A percentile compares a stretch with the other conserved stretches of the same genome.
These are phyloP conservation scores for Exaiptasia diaphana DNA, from an alignment of 64 coral and sea anemone species.

Conservation along the genomic window DNA sequence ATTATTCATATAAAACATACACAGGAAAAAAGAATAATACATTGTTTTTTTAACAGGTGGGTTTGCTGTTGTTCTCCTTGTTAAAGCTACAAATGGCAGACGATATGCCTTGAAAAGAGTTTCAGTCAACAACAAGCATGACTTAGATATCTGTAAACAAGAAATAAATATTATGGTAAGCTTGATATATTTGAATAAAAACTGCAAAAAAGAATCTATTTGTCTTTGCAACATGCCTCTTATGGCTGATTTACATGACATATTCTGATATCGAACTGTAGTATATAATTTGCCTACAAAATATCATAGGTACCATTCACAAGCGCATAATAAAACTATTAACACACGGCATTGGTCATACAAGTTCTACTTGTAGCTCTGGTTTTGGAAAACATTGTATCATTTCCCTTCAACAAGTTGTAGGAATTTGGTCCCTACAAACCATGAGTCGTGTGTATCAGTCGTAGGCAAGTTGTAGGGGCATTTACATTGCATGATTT, in stretches of 20 bases:
- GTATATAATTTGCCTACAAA: too few species aligned
- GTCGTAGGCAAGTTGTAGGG: too few species aligned
- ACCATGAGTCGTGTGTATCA: too few species aligned
- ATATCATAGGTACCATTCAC: too few species aligned
- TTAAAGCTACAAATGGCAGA: conserved; percentile 69
- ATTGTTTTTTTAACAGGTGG: conserved; percentile 43
- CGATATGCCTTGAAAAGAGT: conserved; percentile 73
- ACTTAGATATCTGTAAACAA: conserved; percentile 84
- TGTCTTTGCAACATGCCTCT: background rate
- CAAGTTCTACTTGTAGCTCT: too few species aligned
- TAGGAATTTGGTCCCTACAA: too few species aligned
- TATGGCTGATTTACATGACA: too few species aligned
- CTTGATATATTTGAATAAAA: background rate
- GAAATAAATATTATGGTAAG: conserved; percentile 89
- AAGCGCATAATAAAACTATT: too few species aligned
- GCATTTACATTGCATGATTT: too few species aligned
- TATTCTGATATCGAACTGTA: too few species aligned
- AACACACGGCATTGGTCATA: too few species aligned
- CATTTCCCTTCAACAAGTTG: background rate
- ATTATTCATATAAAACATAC: background rate
- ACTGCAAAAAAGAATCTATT: background rate
- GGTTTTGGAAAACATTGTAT: background rate
- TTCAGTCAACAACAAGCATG: conserved; percentile 85
- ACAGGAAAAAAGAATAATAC: background rate
- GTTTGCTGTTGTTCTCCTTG: conserved; percentile 81